Conservation (phyloP, 2,888 invertebrate species). For the Ceriagrion tenellum region DNA sequence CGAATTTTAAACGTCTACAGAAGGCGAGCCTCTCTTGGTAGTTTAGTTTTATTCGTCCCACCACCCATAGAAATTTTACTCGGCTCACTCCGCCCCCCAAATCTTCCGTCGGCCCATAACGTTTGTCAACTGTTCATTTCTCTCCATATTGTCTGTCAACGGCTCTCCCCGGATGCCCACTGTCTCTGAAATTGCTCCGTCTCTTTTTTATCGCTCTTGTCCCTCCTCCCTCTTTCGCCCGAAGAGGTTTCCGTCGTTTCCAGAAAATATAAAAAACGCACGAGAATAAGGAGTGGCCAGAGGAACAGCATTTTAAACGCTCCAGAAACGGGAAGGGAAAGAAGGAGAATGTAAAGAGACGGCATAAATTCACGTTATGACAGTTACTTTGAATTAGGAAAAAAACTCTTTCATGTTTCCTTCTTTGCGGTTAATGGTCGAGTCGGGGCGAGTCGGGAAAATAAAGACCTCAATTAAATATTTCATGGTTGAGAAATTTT, state of each 20-base stretch:
- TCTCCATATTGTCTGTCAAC: background rate
- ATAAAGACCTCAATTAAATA: constrained; percentile 44
- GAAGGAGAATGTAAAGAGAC: background rate
- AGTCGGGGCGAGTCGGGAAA: background rate
- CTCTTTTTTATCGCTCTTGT: background rate
- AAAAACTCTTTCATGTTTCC: constrained; percentile 16
- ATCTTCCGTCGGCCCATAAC: background rate
- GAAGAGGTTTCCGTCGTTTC: background rate
- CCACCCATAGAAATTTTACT: background rate
- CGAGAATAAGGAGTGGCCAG: background rate
- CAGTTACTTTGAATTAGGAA: constrained; percentile 14
- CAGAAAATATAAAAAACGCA: constrained; percentile 30
- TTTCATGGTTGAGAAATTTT: constrained; percentile 48
- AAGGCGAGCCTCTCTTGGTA: background rate
- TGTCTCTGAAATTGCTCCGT: background rate
- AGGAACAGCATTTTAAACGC: constrained; percentile 56
- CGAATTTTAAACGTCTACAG: background rate
- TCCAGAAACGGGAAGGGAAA: constrained; percentile 10
- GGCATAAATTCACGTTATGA: constrained; percentile 41
- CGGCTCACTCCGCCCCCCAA: background rate
- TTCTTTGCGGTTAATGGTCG: background rate
- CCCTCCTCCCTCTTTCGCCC: background rate
- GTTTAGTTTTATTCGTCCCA: background rate
- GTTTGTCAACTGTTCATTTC: constrained; percentile 25
- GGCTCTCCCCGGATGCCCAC: background rate